Base-by-base conservation (phyloP, 2,888 invertebrate species). In the Pheosia gnoma region DNA sequence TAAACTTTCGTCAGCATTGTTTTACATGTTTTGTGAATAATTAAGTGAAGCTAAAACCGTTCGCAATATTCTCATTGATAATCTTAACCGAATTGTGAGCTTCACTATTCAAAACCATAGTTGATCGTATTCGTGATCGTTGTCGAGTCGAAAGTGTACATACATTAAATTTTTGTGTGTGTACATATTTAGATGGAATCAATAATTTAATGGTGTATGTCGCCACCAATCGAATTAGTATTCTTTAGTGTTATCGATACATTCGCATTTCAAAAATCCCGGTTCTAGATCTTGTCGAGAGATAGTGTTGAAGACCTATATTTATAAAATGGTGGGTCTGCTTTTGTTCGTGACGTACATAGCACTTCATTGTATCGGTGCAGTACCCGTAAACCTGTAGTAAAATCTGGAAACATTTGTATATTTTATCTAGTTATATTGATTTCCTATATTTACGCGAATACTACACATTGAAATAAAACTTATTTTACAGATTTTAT, bases 141-240 rank as follows among this genome's bases (percentile, higher is more conserved):
- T 25, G 25, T 25, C 25, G 25, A 25, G 2, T 74, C 74, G 74
- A 76, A 64, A 63, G 62, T 49, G 43, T 11, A 59, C 25, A 25
- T 25, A 25, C 25, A 25, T 25, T 9, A 60, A 8, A 60, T 57
- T 59, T 11, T 49, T 62, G 67, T 64, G 47, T 62, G 67, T 64
- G 41, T 41, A 41, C 41, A 7, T 41, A 5, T 65, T 63, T 58
- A 57, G 62, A 65, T 66, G 59, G 77, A 77, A 81, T 79, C 76
- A 70, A 82, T 86, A 74, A 80, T 75, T 74, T 73, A 77, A 84
- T 75, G 47, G n/a, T 78, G 72, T 70, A 25, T 67, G 74, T 71
- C 62, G 63, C n/a, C 47, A 47, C 43, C 9, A 43, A 9, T 74
- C 60, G 68, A 55, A 63, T 58, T 54, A 58, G 62, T 63, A 71